phyloP scores from a whole-genome alignment of 2,888 invertebrate species.

The Tolmerus cingulatus region DNA sequence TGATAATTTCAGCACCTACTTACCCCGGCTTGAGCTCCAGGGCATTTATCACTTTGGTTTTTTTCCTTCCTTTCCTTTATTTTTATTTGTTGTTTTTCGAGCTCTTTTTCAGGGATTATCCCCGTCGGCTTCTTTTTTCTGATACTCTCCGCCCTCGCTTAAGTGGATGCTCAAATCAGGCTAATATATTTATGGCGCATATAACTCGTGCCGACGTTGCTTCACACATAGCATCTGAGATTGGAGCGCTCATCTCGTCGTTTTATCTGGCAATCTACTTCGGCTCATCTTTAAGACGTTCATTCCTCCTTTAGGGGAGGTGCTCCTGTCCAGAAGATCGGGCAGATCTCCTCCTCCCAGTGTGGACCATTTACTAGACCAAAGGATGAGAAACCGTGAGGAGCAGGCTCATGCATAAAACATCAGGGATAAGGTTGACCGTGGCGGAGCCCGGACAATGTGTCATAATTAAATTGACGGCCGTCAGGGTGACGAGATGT shows the following conservation, averaged over 20 bases:
- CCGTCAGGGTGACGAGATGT: neutral
- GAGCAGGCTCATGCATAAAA: constrained; percentile 15
- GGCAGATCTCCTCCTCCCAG: neutral
- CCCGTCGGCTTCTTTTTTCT: neutral
- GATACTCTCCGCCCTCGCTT: neutral
- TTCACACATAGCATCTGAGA: neutral
- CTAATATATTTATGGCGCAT: constrained; percentile 7
- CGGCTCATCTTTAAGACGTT: neutral
- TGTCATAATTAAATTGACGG: constrained; percentile 37
- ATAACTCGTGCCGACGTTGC: neutral
- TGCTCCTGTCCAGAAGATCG: neutral
- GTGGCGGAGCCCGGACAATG: neutral
- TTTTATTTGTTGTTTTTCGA: neutral
- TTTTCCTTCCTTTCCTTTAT: neutral
- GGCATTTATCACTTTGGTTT: neutral
- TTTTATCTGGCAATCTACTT: neutral
- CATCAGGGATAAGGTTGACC: neutral
- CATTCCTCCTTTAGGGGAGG: neutral
- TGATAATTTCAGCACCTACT: constrained; percentile 21
- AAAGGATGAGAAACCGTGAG: neutral
- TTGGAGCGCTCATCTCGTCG: neutral
- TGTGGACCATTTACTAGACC: neutral
- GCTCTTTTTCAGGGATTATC: neutral
- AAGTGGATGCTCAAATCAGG: neutral
- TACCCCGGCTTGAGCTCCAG: neutral